Conservation (phyloP, 2,113 vertebrate species). For the Panurus biarmicus region DNA sequence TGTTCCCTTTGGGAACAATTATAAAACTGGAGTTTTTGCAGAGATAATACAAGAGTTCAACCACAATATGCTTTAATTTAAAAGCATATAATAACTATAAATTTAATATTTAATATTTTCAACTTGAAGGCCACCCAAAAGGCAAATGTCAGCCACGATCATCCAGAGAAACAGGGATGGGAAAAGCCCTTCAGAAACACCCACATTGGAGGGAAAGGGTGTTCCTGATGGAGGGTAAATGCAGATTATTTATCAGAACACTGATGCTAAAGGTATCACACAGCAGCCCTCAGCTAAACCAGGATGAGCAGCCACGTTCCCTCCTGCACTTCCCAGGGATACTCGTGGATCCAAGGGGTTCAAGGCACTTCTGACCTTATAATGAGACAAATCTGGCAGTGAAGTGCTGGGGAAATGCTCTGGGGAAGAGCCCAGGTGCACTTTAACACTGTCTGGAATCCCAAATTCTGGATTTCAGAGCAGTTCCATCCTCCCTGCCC, state of each 20-base stretch:
- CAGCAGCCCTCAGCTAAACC: background rate
- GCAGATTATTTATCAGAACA: background rate
- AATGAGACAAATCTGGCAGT: rapidly evolving
- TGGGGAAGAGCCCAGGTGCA: background rate
- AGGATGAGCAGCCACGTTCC: background rate
- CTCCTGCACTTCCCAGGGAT: background rate
- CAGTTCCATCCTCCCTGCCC: background rate
- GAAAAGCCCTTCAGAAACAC: background rate
- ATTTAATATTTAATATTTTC: background rate
- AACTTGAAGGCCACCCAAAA: background rate
- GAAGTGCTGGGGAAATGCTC: background rate
- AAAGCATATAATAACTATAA: too few relatives aligned
- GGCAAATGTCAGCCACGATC: background rate
- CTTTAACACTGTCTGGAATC: rapidly evolving
- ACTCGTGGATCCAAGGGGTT: background rate
- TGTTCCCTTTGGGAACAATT: background rate
- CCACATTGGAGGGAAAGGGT: rapidly evolving
- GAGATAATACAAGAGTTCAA: background rate
- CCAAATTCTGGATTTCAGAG: background rate
- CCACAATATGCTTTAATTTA: background rate
- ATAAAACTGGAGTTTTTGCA: background rate
- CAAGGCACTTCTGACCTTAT: background rate
- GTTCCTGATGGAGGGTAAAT: rapidly evolving
- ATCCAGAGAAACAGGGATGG: background rate
- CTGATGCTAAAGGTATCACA: background rate